Base-by-base conservation (phyloP, 2,797 vertebrate species). In the Notoglanidium macrostoma region DNA sequence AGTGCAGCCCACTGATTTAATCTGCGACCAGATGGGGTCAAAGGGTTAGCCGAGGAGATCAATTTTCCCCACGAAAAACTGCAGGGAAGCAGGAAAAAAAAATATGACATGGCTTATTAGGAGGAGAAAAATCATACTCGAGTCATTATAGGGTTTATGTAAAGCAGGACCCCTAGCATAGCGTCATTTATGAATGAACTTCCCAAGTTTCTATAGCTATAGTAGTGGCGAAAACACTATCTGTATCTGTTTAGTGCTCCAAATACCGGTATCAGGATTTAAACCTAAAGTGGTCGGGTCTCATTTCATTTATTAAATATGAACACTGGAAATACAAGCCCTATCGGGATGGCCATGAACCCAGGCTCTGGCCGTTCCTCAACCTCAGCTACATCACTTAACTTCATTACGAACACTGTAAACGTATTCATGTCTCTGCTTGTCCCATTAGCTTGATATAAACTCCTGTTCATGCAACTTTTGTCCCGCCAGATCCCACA, bases 1-100 rank as follows among this genome's bases (percentile, higher is more conserved):
- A 80, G 76, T 80, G 84, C 57, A 84, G 81, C 87, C 82, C n/a
- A 6, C 68, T 86, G 87, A 89, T 91, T 91, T 81, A 74, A 91
- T 90, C 87, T 87, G 57, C 57, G 40, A 83, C 80, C 65, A 51
- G 55, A 81, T 70, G 72, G 44, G 86, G 88, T 89, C 85, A 89
- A 85, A 89, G 78, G 84, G 35, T 55, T 40, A 32, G 59, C 44
- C 67, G 19, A 40, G 55, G 82, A 40, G 79, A 88, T 91, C 86
- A 88, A 87, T 88, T 77, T 70, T 51, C 17, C 77, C 74, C 55
- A 54, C 51, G 26, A 90, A 86, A 84, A 74, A 49, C 76, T 85
- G 83, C 86, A 26, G 72, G 51, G 26, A 74, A 35, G 11, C 77
- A 80, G 51, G 29, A 29, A 87, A 86, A 89, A 88, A 91, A 46